Percentiles rank a stretch among this genome's conserved stretches.
Evolutionary conservation across 2,888 invertebrate species (phyloP).

Genomic region (Camponotus fellah): DNA sequence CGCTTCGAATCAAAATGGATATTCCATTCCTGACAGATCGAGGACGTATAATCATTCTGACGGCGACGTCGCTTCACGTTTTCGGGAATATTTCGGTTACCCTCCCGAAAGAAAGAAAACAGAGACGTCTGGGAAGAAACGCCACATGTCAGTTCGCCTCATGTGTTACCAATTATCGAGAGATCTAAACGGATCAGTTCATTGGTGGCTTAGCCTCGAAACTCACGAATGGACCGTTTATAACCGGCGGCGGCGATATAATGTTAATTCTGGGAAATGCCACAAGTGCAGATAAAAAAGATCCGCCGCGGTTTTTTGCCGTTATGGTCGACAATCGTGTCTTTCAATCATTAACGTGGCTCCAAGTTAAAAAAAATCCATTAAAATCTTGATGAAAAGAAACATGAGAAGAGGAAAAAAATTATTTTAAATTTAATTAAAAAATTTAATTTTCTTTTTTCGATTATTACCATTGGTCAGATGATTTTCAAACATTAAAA

Average conservation of each 20-base stretch:
- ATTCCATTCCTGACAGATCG: conserved; percentile 47
- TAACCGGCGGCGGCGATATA: not conserved
- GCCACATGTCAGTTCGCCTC: conserved; percentile 56
- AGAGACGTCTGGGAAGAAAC: conserved; percentile 20
- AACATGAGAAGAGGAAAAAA: not conserved
- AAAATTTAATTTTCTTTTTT: not conserved
- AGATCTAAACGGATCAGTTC: conserved; percentile 46
- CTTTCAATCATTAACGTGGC: conserved; percentile 3
- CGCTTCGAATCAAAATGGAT: conserved; percentile 35
- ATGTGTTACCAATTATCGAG: conserved; percentile 63
- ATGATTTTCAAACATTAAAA: not conserved
- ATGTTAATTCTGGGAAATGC: conserved; percentile 35
- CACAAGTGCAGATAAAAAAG: conserved; percentile 25
- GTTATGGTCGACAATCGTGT: not conserved
- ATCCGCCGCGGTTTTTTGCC: conserved; percentile 1
- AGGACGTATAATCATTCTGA: conserved; percentile 31
- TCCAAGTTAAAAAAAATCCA: not conserved
- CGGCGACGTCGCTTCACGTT: conserved; percentile 33
- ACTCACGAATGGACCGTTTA: conserved; percentile 54
- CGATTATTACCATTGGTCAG: not conserved
- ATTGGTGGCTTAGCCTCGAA: conserved; percentile 34
- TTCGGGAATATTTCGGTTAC: conserved; percentile 35
- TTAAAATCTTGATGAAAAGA: not conserved
- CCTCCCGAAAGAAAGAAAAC: conserved; percentile 16
- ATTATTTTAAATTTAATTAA: not conserved